Base-by-base conservation (phyloP, 2,888 invertebrate genomes). In the Orthosia incerta region DNA sequence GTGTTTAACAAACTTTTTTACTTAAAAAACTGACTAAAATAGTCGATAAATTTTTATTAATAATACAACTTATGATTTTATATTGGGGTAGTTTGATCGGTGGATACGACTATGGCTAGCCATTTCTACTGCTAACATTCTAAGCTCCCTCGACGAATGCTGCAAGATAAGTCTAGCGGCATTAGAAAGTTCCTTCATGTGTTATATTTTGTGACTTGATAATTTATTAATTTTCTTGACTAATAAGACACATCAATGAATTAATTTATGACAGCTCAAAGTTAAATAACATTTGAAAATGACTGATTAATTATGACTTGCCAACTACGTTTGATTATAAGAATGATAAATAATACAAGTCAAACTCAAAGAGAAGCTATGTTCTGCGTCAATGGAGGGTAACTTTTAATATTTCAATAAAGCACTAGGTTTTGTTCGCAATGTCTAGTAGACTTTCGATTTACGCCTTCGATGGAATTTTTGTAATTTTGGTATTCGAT, bases 331-430 rank as follows among this genome's bases (percentile, higher is more conserved):
- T 84, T 70, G 69, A 50, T 68, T 74, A 75, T 74, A 81, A 65
- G 60, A 60, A 65, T 74, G 46, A 66, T 76, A 66, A 56, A 74
- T 67, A 63, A 23, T 53, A 55, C 16, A 80, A 74, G 77, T 74
- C 64, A 72, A 68, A 72, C 70, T 70, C 76, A 71, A 53, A 86
- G 89, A 91, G 93, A 93, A 93, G 92, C 84, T 86, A 94, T 95
- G 94, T 95, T 95, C 91, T 93, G 95, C 94, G 90, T 96, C 91
- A 94, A 95, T 95, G 96, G 95, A 94, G 89, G 74, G 89, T 91
- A 89, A 89, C 88, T 89, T 92, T 92, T 91, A 83, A 76, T 88
- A 87, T 94, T 95, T 95, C 94, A 94, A 94, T 89, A 91, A 95
- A 95, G 96, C 96, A 95, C 91, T 91, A 93, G 95, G 95, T 94